Percentiles rank a stretch among this genome's conserved stretches.
Conservation (phyloP, 2,113 vertebrate species). For the Etia nguti region DNA sequence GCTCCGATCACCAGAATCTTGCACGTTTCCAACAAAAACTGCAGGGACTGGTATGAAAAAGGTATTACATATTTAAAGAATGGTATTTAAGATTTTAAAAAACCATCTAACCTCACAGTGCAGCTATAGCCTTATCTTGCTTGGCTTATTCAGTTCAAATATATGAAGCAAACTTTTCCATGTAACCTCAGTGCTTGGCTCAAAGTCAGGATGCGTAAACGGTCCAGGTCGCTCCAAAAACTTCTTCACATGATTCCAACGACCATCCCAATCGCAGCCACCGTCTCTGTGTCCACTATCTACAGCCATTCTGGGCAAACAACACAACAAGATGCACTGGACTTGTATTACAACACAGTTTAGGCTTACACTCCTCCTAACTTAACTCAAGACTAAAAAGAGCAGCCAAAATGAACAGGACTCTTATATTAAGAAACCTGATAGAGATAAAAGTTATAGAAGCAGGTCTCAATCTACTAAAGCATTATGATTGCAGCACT, state of each 20-base stretch:
- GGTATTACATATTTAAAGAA: background rate
- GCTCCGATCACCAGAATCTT: conserved; percentile 94
- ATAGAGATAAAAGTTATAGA: background rate
- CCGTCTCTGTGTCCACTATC: conserved; percentile 88
- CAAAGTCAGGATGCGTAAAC: conserved; percentile 98
- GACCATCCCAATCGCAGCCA: conserved; percentile 90
- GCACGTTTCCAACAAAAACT: conserved; percentile 92
- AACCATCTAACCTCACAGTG: background rate
- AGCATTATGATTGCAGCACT: background rate
- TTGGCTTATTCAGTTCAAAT: background rate
- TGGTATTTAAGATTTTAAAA: background rate
- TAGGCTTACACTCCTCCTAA: background rate
- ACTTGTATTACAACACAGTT: background rate
- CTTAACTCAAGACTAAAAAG: background rate
- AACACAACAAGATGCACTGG: conserved; percentile 57
- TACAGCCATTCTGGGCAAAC: conserved; percentile 94
- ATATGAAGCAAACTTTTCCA: background rate
- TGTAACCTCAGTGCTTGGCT: conserved; percentile 91
- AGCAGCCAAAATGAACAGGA: background rate
- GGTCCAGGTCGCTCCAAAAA: conserved; percentile 95
- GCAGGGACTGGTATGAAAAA: conserved; percentile 76
- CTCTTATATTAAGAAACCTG: background rate
- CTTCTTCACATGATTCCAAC: conserved; percentile 97
- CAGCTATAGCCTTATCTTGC: background rate
- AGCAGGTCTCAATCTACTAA: background rate